Percentiles rank a stretch among this genome's conserved stretches.
Evolutionary conservation across 2,888 invertebrate species (phyloP).

Genomic region (Parthenolecanium corni): DNA sequence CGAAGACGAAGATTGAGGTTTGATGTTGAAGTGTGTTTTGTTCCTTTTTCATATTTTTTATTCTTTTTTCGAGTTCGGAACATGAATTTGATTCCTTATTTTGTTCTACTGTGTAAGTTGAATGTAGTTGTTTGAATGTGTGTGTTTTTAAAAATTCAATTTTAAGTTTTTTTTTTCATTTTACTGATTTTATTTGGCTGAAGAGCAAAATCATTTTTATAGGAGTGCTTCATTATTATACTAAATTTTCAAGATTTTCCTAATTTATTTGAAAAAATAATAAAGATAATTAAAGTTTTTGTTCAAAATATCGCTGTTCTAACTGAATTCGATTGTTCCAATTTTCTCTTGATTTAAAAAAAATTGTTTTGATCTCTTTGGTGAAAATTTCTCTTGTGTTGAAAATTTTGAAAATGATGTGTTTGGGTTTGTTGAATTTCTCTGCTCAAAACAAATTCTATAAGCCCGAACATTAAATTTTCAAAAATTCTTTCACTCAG

Average conservation of each 20-base stretch:
- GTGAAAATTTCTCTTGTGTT: no score
- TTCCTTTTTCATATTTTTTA: neutral
- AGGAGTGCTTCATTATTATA: no score
- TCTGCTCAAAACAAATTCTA: no score
- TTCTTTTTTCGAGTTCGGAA: neutral
- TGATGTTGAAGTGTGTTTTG: neutral
- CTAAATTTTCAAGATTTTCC: no score
- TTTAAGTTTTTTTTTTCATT: neutral
- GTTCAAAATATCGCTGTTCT: neutral
- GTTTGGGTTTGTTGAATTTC: no score
- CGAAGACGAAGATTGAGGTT: constrained; percentile 33
- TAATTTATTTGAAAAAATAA: neutral
- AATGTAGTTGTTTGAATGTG: neutral
- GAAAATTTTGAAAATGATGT: no score
- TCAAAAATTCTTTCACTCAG: no score
- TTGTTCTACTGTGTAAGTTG: neutral
- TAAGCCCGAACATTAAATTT: no score
- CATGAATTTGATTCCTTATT: neutral
- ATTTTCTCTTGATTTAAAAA: no score
- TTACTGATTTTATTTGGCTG: neutral
- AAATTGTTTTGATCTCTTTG: no score
- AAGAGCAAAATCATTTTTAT: no score
- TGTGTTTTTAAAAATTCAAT: neutral
- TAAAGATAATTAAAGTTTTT: neutral
- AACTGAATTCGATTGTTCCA: neutral